phyloP scores from a whole-genome alignment of 2,113 vertebrate species.

The Gambusia affinis region DNA sequence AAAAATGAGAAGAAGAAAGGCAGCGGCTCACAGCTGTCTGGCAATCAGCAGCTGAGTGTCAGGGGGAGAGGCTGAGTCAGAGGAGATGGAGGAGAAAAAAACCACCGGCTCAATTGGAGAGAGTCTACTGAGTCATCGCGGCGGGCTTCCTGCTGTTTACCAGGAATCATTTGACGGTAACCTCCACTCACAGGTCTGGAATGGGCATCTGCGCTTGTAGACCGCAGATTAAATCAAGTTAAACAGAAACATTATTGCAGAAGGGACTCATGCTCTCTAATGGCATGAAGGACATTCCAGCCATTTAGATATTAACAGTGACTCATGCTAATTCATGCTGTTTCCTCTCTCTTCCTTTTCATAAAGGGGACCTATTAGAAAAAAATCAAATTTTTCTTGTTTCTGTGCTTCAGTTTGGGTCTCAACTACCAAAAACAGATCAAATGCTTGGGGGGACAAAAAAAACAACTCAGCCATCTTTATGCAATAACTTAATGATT shows the following conservation, averaged over 20 bases:
- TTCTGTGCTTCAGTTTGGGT: no score
- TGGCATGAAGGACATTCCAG: conserved; percentile 14
- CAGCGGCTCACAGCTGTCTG: conserved; percentile 39
- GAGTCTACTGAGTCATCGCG: conserved; percentile 62
- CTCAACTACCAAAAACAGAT: no score
- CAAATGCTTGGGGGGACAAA: no score
- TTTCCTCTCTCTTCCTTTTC: not conserved
- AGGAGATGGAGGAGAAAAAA: conserved; percentile 28
- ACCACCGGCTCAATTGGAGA: not conserved
- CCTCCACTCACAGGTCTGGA: conserved; percentile 69
- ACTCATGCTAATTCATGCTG: not conserved
- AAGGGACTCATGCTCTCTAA: conserved; percentile 36
- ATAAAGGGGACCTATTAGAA: not conserved
- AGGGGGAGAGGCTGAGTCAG: conserved; percentile 60
- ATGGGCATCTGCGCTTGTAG: conserved; percentile 67
- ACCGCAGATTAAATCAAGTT: conserved; percentile 25
- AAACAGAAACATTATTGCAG: conserved; percentile 31
- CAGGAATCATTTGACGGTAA: conserved; percentile 39
- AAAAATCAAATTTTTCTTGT: no score
- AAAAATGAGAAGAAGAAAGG: conserved; percentile 1
- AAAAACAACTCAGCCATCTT: no score
- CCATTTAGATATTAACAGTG: not conserved
- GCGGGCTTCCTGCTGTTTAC: conserved; percentile 36
- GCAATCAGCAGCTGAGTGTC: conserved; percentile 17
- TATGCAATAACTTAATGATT: no score